phyloP scores from a whole-genome alignment of 2,888 invertebrate genomes.

The Ctenicera cuprea region DNA sequence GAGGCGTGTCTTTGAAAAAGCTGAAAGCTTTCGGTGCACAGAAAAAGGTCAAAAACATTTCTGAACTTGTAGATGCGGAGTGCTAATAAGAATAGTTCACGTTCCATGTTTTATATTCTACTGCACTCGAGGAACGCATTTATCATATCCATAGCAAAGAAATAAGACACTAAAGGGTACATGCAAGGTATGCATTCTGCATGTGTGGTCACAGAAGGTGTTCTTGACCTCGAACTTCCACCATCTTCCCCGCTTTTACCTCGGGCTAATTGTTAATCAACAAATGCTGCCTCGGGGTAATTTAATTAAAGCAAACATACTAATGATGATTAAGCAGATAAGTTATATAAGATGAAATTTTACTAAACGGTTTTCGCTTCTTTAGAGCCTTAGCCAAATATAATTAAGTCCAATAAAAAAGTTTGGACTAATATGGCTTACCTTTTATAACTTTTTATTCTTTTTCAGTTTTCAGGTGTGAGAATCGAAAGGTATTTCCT shows the following conservation, averaged over 20 bases:
- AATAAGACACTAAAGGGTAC: conserved; percentile 24
- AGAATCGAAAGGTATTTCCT: no score
- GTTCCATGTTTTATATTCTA: background rate
- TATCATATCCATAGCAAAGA: conserved; percentile 25
- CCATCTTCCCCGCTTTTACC: conserved; percentile 4
- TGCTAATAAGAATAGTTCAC: background rate
- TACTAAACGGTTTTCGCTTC: background rate
- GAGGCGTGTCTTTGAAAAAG: no score
- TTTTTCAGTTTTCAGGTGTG: no score
- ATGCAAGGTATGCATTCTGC: conserved; percentile 26
- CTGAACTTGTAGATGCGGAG: background rate
- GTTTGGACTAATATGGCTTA: no score
- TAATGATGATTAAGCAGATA: conserved; percentile 16
- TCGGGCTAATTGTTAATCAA: conserved; percentile 13
- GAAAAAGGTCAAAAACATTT: no score
- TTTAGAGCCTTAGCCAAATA: background rate
- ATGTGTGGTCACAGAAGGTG: conserved; percentile 24
- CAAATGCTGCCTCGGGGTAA: conserved; percentile 1
- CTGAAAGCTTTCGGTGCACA: no score
- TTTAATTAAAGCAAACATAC: conserved; percentile 6
- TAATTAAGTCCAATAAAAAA: background rate
- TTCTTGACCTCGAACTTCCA: conserved; percentile 21
- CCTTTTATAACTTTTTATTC: no score
- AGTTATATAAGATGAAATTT: conserved; percentile 1
- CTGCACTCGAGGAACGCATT: conserved; percentile 5